phyloP scores from a whole-genome alignment of 2,113 vertebrate genomes.

The Oncorhynchus clarkii region DNA sequence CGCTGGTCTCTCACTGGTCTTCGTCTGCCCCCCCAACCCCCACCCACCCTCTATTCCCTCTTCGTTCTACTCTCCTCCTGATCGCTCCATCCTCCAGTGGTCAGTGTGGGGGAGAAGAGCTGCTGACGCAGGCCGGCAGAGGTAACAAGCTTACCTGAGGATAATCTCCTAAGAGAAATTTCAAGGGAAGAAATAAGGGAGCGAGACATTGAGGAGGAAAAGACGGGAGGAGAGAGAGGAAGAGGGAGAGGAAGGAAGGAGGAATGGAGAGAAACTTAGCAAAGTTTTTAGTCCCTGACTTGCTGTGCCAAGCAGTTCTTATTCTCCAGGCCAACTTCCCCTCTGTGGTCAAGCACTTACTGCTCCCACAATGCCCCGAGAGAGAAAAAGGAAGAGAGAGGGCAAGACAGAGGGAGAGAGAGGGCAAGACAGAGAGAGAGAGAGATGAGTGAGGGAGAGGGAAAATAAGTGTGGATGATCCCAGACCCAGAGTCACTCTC shows the following conservation, averaged over 20 bases:
- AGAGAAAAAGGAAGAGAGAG: neutral
- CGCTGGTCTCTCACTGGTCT: neutral
- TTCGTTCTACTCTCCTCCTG: conserved; percentile 19
- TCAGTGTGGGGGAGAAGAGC: conserved; percentile 67
- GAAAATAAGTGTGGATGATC: neutral
- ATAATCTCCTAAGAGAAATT: conserved; percentile 82
- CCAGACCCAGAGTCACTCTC: neutral
- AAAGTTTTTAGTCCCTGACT: conserved; percentile 69
- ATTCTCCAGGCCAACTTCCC: conserved; percentile 61
- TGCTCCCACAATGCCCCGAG: conserved; percentile 48
- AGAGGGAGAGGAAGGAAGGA: conserved; percentile 15
- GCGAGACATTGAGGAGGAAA: neutral
- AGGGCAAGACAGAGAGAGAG: neutral
- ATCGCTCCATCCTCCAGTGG: conserved; percentile 60
- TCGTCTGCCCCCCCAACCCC: neutral
- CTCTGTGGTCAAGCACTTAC: conserved; percentile 63
- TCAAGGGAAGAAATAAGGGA: conserved; percentile 67
- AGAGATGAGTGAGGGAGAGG: neutral
- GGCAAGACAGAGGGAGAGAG: neutral
- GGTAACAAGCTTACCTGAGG: conserved; percentile 82
- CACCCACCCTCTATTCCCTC: conserved; percentile 18
- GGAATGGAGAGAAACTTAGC: conserved; percentile 63
- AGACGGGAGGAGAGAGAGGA: neutral
- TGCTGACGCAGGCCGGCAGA: conserved; percentile 76
- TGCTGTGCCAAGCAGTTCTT: conserved; percentile 71